phyloP scores from a whole-genome alignment of 2,113 vertebrate genomes.

The Gobius niger region DNA sequence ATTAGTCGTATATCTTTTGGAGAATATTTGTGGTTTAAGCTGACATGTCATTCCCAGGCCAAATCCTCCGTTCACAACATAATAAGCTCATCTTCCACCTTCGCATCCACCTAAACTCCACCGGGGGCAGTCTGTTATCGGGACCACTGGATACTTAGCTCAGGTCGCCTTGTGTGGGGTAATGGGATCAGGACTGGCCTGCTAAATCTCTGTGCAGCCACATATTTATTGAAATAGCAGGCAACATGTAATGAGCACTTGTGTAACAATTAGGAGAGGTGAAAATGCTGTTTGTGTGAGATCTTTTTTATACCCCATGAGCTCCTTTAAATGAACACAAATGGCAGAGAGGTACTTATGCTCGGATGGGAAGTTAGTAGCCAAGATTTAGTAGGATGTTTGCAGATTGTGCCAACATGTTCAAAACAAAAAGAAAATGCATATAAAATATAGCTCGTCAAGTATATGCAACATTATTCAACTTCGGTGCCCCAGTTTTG shows the following conservation, averaged over 20 bases:
- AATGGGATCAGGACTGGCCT: constrained; percentile 13
- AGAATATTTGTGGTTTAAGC: constrained; percentile 13
- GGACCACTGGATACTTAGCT: constrained; percentile 4
- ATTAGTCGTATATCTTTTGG: constrained; percentile 4
- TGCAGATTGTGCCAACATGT: too few relatives aligned
- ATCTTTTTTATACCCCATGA: too few relatives aligned
- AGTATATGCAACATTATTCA: too few relatives aligned
- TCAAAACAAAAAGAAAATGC: too few relatives aligned
- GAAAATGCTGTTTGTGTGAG: too few relatives aligned
- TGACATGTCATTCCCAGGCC: constrained; percentile 4
- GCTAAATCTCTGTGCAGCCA: constrained; percentile 10
- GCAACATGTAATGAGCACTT: background rate
- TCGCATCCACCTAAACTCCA: constrained; percentile 21
- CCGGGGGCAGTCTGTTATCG: constrained; percentile 9
- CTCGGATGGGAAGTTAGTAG: too few relatives aligned
- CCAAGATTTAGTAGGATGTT: too few relatives aligned
- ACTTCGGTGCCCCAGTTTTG: too few relatives aligned
- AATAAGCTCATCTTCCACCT: constrained; percentile 21
- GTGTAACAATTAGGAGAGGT: background rate
- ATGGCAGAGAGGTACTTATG: too few relatives aligned
- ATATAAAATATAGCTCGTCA: too few relatives aligned
- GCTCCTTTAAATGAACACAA: too few relatives aligned
- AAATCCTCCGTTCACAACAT: constrained; percentile 34
- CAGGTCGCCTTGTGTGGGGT: background rate
- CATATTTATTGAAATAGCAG: background rate